Percentiles rank a stretch among this genome's conserved stretches.
Conservation (phyloP, 2,113 vertebrate genomes). For the Amazona vittata region DNA sequence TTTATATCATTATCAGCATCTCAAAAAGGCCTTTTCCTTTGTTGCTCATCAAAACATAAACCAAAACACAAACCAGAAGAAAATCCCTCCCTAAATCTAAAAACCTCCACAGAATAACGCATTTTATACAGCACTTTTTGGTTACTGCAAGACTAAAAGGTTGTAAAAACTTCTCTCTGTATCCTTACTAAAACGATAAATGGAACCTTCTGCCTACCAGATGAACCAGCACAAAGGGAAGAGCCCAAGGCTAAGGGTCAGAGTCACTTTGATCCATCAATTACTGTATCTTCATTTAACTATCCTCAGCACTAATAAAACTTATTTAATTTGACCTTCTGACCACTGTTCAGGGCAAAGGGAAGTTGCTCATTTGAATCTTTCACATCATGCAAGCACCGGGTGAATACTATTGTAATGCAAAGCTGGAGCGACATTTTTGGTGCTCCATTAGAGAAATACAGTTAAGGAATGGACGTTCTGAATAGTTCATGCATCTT, state of each 20-base stretch:
- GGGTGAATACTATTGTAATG: constrained; percentile 5
- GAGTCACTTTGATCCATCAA: constrained; percentile 52
- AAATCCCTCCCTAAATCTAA: background rate
- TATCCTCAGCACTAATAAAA: constrained; percentile 41
- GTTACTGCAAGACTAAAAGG: background rate
- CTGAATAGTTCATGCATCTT: background rate
- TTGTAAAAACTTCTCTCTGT: background rate
- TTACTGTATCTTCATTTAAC: constrained; percentile 65
- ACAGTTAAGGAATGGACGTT: background rate
- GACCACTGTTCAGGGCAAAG: constrained; percentile 21
- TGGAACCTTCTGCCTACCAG: constrained; percentile 28
- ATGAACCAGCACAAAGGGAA: constrained; percentile 34
- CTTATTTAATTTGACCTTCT: constrained; percentile 58
- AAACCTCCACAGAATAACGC: background rate
- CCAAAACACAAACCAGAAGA: background rate
- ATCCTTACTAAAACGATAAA: constrained; percentile 53
- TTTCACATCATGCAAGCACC: background rate
- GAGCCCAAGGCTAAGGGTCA: constrained; percentile 53
- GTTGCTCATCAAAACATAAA: background rate
- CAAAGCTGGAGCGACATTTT: background rate
- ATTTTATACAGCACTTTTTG: background rate
- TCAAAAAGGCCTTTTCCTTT: background rate
- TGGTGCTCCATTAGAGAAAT: background rate
- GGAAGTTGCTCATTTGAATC: constrained; percentile 65
- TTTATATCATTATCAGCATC: background rate